These are phyloP conservation scores for Eupeodes corollae DNA, from an alignment of 1,140 invertebrate genomes.

Conservation along the genomic window DNA sequence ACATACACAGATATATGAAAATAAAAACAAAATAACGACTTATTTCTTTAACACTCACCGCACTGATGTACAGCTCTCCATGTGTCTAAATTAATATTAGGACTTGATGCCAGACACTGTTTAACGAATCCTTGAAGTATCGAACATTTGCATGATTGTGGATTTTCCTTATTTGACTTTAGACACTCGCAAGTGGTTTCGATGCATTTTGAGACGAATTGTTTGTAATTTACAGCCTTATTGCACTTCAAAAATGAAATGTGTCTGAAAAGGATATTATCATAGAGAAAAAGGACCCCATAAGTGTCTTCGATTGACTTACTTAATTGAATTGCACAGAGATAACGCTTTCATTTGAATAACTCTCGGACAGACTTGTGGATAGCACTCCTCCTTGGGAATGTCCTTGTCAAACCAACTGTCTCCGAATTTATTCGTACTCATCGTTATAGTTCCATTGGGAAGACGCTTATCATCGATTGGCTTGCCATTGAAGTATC, in stretches of 20 bases:
- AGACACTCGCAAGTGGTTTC: slow-evolving; percentile 62
- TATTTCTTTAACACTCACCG: slow-evolving; percentile 13
- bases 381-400: slow-evolving; percentile 42
- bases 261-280: slow-evolving; percentile 24
- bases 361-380: slow-evolving; percentile 44
- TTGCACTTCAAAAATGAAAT: slow-evolving; percentile 51
- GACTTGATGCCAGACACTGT: slow-evolving; percentile 54
- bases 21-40: neutral
- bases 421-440: slow-evolving; percentile 58
- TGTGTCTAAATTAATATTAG: slow-evolving; percentile 47
- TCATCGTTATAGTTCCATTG: slow-evolving; percentile 48
- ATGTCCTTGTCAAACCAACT: slow-evolving; percentile 52
- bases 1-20: neutral
- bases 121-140: slow-evolving; percentile 56
- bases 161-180: slow-evolving; percentile 31
- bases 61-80: slow-evolving; percentile 55
- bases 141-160: slow-evolving; percentile 53
- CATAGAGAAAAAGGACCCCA: neutral
- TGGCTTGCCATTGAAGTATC: slow-evolving; percentile 54
- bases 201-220: slow-evolving; percentile 57
- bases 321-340: slow-evolving; percentile 48
- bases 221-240: slow-evolving; percentile 48
- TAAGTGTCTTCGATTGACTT: slow-evolving; percentile 4
- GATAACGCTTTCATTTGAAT: slow-evolving; percentile 50
- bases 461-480: slow-evolving; percentile 59